Conservation (phyloP, 2,113 vertebrate genomes). For the Phocoena sinus region DNA sequence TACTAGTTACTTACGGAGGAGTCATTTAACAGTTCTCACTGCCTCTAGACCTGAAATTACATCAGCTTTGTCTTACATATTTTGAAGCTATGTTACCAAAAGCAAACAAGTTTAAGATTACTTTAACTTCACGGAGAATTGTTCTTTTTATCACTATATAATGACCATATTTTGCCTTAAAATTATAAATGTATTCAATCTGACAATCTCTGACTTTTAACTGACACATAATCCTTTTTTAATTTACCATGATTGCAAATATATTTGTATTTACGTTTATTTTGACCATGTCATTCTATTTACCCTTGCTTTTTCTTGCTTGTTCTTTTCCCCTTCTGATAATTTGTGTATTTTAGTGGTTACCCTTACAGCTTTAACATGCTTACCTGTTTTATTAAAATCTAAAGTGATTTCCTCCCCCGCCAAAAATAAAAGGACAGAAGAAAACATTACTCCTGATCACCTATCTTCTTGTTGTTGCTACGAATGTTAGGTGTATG, state of each 20-base stretch:
- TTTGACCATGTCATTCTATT: background rate
- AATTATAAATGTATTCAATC: background rate
- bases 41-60: background rate
- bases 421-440: too few species aligned
- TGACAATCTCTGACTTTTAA: background rate
- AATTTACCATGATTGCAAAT: background rate
- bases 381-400: too few species aligned
- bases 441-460: too few species aligned
- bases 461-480: too few species aligned
- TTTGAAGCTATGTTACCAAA: background rate
- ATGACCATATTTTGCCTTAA: background rate
- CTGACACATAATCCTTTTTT: background rate
- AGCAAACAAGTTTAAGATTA: background rate
- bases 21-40: background rate
- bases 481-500: too few species aligned
- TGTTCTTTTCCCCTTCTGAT: too few species aligned
- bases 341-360: too few species aligned
- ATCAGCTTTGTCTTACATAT: background rate
- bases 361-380: too few species aligned
- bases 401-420: too few species aligned
- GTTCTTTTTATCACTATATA: background rate
- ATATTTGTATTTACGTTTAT: background rate
- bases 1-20: background rate
- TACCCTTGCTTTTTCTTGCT: too few species aligned
- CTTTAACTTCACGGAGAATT: background rate